Base-by-base conservation (phyloP, 2,113 vertebrate genomes). In the Myiozetetes cayanensis region DNA sequence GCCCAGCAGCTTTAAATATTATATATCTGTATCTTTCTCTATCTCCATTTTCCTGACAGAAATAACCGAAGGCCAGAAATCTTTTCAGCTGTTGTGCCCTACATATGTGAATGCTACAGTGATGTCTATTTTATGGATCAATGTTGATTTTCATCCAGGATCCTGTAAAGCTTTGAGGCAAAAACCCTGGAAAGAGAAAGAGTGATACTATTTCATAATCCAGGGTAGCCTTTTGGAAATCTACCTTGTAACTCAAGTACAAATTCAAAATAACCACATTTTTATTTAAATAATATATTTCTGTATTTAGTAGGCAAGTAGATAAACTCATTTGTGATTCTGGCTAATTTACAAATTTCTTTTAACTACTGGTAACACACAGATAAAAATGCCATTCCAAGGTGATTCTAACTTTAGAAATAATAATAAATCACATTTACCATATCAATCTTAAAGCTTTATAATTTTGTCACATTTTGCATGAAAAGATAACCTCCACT, bases 41-140 rank as follows among this genome's bases (percentile, higher is more conserved):
- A 91, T 67, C 83, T 95, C 91, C 72, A 93, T 96, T 97, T 97
- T 91, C 86, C 70, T 92, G 68, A 84, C 94, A 95, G 78, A 91
- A 41, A 74, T 76, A 96, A 89, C 59, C 11, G 1, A 50, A 71
- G 75, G 73, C 76, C 79, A 78, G 53, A 94, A 96, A 81, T 90
- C 80, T 61, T 37, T 93, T 93, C 55, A 78, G 92, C 52, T 87
- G 72, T 79, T 90, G 43, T 46, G 59, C 44, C 85, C 50, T 87
- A 31, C 70, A 47, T 35, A 81, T 41, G 77, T 66, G 30, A 23
- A 79, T 78, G 56, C 24, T n/a, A 78, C 35, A 49, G 37, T 37
- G 72, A 72, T 75, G 63, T 59, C 89, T 90, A 8, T 87, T 84
- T 80, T 84, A 85, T 53, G 86, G 86, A 86, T 61, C 55, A 39